Evolutionary conservation across 2,888 invertebrate species (phyloP).

Genomic region (Agonum fuliginosum): DNA sequence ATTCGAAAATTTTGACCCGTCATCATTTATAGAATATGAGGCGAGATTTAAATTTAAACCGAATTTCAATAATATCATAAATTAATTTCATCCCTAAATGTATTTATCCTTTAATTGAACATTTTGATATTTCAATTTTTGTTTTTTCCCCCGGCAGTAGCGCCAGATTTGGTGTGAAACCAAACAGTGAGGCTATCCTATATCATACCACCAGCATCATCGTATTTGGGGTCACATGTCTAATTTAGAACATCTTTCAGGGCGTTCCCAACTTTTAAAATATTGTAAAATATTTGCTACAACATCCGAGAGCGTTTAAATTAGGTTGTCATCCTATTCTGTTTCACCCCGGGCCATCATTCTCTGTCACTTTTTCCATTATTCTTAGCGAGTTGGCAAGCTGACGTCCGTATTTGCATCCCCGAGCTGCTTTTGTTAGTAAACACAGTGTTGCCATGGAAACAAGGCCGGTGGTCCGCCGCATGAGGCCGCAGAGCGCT

Average conservation of each 20-base stretch:
- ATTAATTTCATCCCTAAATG: neutral
- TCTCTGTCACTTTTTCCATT: constrained; percentile 70
- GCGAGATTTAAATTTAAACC: too few relatives aligned
- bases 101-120: neutral
- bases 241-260: constrained; percentile 58
- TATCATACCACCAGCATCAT: too few relatives aligned
- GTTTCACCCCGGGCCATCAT: constrained; percentile 68
- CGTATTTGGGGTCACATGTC: constrained; percentile 55
- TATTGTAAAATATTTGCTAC: constrained; percentile 61
- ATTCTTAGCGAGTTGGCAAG: constrained; percentile 66
- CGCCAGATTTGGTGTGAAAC: constrained; percentile 6
- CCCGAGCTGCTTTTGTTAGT: constrained; percentile 71
- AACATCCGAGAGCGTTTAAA: constrained; percentile 66
- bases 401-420: constrained; percentile 69
- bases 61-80: too few relatives aligned
- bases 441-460: constrained; percentile 71
- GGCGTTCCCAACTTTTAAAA: constrained; percentile 56
- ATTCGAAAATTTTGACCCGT: too few relatives aligned
- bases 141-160: neutral
- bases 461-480: constrained; percentile 71
- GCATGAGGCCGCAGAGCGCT: constrained; percentile 67
- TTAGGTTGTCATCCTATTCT: constrained; percentile 71
- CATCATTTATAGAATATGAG: too few relatives aligned
- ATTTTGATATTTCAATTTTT: constrained; percentile 12
- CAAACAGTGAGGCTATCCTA: constrained; percentile 21